Conservation (phyloP, 2,113 vertebrate species). For the Saguinus midas region DNA sequence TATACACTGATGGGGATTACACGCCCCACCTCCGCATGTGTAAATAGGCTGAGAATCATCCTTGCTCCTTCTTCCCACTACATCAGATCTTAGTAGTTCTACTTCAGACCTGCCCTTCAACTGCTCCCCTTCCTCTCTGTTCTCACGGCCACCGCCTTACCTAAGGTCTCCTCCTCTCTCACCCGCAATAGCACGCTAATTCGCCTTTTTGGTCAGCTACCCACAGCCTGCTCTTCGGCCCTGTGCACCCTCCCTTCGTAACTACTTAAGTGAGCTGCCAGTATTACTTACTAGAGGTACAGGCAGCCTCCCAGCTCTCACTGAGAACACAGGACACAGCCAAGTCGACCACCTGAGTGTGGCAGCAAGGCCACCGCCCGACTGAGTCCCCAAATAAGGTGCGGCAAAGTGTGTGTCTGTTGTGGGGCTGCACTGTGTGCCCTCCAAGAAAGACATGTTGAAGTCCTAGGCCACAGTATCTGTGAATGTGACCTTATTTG, state of each 20-base stretch:
- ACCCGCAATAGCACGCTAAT: neutral
- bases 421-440: neutral
- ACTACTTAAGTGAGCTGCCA: neutral
- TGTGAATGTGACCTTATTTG: neutral
- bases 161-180: neutral
- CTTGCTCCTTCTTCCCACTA: neutral
- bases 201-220: neutral
- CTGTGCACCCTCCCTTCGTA: neutral
- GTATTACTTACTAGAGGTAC: neutral
- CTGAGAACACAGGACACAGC: neutral
- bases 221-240: neutral
- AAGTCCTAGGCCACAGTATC: neutral
- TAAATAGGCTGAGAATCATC: neutral
- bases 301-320: neutral
- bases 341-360: neutral
- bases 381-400: neutral
- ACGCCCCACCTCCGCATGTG: neutral
- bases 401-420: neutral
- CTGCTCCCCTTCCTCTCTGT: neutral
- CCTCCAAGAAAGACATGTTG: neutral
- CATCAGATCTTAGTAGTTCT: neutral
- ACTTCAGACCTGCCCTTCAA: neutral
- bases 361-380: neutral
- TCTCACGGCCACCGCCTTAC: neutral
- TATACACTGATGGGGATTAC: neutral